Conservation (phyloP, 2,888 invertebrate species). For the Tillus elongatus region DNA sequence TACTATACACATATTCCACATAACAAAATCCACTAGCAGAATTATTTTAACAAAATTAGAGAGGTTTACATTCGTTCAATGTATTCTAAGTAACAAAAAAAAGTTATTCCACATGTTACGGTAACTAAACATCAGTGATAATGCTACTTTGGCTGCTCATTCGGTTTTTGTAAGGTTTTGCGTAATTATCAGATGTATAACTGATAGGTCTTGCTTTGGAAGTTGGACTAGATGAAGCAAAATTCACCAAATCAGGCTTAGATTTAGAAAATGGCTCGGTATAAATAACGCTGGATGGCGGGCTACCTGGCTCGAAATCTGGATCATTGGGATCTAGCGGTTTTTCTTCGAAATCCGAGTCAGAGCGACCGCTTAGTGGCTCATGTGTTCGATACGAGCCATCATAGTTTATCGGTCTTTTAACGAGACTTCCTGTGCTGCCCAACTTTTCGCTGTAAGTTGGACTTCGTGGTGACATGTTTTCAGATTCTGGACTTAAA, state of each 20-base stretch:
- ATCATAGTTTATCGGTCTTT: slow-evolving; percentile 68
- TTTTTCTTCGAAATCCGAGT: slow-evolving; percentile 72
- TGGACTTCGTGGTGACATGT: slow-evolving; percentile 11
- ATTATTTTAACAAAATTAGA: too few relatives aligned
- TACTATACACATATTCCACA: too few relatives aligned
- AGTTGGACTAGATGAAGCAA: slow-evolving; percentile 21
- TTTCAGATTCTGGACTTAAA: neutral
- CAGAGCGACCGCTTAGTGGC: slow-evolving; percentile 62
- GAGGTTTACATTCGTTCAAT: too few relatives aligned
- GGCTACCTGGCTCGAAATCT: slow-evolving; percentile 15
- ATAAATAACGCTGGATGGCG: slow-evolving; percentile 21
- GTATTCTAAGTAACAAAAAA: too few relatives aligned
- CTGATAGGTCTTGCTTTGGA: slow-evolving; percentile 16
- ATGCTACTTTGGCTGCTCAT: slow-evolving; percentile 36
- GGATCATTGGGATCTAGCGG: slow-evolving; percentile 55
- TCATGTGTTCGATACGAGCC: slow-evolving; percentile 77
- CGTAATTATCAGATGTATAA: slow-evolving; percentile 28
- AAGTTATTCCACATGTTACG: slow-evolving; percentile 29
- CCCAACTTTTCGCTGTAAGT: slow-evolving; percentile 8
- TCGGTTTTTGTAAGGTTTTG: slow-evolving; percentile 24
- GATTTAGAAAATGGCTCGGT: slow-evolving; percentile 18
- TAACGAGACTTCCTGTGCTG: slow-evolving; percentile 28
- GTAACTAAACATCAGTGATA: slow-evolving; percentile 32
- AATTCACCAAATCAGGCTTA: slow-evolving; percentile 24
- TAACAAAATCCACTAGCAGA: too few relatives aligned